phyloP scores from a whole-genome alignment of 2,888 invertebrate genomes.

The Eupithecia centaureata region DNA sequence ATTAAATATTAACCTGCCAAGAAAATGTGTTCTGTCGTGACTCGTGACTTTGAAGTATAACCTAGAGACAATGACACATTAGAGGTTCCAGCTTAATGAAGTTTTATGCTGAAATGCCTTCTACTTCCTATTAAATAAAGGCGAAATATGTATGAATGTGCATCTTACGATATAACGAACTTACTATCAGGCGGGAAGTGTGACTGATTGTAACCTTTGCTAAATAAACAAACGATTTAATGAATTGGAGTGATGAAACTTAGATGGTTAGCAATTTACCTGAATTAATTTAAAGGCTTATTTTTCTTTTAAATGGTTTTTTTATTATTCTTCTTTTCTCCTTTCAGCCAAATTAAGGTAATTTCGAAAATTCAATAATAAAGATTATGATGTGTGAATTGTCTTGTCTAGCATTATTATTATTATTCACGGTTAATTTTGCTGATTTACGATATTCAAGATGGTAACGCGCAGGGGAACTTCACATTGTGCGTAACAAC shows the following conservation, averaged over 20 bases:
- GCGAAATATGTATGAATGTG: not conserved
- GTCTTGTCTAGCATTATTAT: too few species aligned
- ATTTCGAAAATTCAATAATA: too few species aligned
- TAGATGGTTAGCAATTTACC: not conserved
- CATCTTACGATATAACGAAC: not conserved
- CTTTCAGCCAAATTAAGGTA: too few species aligned
- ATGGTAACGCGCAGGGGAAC: too few species aligned
- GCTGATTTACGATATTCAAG: too few species aligned
- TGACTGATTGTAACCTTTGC: not conserved
- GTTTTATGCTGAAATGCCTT: not conserved
- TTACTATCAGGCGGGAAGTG: not conserved
- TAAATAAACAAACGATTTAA: not conserved
- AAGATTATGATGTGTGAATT: too few species aligned
- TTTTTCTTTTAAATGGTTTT: too few species aligned
- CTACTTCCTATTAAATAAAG: not conserved
- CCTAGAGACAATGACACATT: constrained; percentile 42
- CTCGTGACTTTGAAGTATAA: constrained; percentile 43
- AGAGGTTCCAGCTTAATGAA: constrained; percentile 35
- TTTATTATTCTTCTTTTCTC: too few species aligned
- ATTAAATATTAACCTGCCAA: constrained; percentile 64
- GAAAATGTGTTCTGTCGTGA: constrained; percentile 47
- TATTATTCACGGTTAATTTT: too few species aligned
- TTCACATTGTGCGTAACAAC: too few species aligned
- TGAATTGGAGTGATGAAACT: not conserved
- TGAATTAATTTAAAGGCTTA: not conserved